These are phyloP conservation scores for Dryomyza anilis DNA, from an alignment of 2,888 invertebrate genomes.

Conservation along the genomic window DNA sequence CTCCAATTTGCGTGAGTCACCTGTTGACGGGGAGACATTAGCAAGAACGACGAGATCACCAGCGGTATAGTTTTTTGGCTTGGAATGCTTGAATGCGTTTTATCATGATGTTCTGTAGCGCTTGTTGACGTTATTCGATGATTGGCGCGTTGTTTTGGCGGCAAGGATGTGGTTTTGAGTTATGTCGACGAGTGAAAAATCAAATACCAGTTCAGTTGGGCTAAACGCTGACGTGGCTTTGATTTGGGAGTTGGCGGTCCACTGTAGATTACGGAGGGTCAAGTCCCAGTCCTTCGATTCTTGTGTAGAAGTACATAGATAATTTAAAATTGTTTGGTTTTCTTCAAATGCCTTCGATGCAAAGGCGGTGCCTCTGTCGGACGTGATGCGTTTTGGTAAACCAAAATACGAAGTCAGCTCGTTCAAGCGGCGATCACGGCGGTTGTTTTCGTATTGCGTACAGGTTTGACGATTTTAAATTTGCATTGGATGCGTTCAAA, in stretches of 20 bases:
- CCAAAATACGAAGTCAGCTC: slow-evolving; percentile 36
- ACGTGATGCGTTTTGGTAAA: too few relatives aligned
- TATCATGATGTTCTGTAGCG: slow-evolving; percentile 15
- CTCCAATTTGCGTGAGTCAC: slow-evolving; percentile 34
- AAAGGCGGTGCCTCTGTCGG: too few relatives aligned
- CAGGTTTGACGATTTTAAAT: slow-evolving; percentile 24
- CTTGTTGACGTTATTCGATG: slow-evolving; percentile 18
- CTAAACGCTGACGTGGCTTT: slow-evolving; percentile 29
- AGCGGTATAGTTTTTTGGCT: slow-evolving; percentile 17
- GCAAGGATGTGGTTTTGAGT: slow-evolving; percentile 26
- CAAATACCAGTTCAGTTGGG: slow-evolving; percentile 36
- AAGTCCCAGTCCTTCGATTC: not conserved
- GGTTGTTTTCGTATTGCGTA: slow-evolving; percentile 17
- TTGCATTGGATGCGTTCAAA: slow-evolving; percentile 10
- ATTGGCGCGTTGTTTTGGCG: slow-evolving; percentile 14
- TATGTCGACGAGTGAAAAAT: slow-evolving; percentile 28
- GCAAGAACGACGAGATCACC: slow-evolving; percentile 23
- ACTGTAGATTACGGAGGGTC: slow-evolving; percentile 33
- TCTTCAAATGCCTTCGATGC: too few relatives aligned
- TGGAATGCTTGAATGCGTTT: slow-evolving; percentile 27
- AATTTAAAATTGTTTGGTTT: slow-evolving; percentile 1
- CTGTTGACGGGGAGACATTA: slow-evolving; percentile 30
- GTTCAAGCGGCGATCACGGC: slow-evolving; percentile 19
- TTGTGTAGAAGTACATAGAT: not conserved
- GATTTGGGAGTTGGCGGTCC: slow-evolving; percentile 30